These are phyloP conservation scores for Chaetops frenatus DNA, from an alignment of 2,113 vertebrate species.

Conservation along the genomic window DNA sequence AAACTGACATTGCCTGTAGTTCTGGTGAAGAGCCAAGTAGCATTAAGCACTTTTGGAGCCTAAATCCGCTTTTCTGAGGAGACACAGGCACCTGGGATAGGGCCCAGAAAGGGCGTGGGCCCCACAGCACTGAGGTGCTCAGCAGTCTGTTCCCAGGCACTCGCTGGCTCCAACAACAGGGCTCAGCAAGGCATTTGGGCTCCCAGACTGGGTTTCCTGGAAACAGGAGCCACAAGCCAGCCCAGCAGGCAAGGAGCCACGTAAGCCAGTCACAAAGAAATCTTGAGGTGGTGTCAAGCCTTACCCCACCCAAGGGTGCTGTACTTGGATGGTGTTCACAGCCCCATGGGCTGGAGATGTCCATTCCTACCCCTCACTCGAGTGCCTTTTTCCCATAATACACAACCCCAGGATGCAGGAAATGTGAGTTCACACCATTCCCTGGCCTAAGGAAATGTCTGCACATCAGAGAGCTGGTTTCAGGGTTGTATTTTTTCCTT, in stretches of 20 bases:
- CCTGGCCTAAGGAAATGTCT: background rate
- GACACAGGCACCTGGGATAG: background rate
- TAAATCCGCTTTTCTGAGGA: background rate
- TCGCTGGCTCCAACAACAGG: background rate
- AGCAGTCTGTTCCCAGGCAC: background rate
- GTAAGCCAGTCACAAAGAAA: background rate
- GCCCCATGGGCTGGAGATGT: background rate
- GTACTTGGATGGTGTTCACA: background rate
- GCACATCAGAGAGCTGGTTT: background rate
- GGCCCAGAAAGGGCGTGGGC: accelerated
- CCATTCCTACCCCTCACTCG: background rate
- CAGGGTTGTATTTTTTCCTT: background rate
- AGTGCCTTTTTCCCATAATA: background rate
- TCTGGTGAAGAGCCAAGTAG: background rate
- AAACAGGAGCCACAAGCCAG: background rate
- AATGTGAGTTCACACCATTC: background rate
- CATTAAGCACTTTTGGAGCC: background rate
- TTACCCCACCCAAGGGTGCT: background rate
- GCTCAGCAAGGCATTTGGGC: accelerated
- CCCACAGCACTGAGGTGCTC: background rate
- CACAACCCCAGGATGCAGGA: constrained; percentile 11
- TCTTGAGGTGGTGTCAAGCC: background rate
- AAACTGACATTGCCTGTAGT: background rate
- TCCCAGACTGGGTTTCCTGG: background rate
- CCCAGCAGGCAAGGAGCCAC: background rate